phyloP scores from a whole-genome alignment of 2,888 invertebrate genomes.

The Diarsia dahlii region DNA sequence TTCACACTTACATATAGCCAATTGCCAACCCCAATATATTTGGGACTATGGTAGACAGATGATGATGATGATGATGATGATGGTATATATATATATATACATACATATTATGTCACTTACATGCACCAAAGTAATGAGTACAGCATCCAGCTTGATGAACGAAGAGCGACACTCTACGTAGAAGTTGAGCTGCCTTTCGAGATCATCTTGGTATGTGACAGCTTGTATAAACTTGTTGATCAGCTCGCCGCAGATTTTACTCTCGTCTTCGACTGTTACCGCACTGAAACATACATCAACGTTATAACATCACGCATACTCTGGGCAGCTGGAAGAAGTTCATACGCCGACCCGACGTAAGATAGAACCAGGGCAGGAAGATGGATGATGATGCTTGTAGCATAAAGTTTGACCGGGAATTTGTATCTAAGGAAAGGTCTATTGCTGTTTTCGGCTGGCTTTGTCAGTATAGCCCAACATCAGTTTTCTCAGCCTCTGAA shows the following conservation, averaged over 20 bases:
- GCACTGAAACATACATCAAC: slow-evolving; percentile 91
- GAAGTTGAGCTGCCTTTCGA: slow-evolving; percentile 97
- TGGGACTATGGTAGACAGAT: background rate
- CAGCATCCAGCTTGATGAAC: slow-evolving; percentile 97
- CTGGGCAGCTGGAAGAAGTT: too few species aligned
- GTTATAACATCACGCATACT: background rate
- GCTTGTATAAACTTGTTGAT: slow-evolving; percentile 95
- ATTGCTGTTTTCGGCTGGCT: background rate
- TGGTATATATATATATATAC: too few species aligned
- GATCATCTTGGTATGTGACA: slow-evolving; percentile 96
- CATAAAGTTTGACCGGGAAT: too few species aligned
- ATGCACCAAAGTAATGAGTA: slow-evolving; percentile 96
- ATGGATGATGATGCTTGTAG: too few species aligned
- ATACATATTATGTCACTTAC: slow-evolving; percentile 91
- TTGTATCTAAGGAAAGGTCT: background rate
- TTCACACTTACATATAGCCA: background rate
- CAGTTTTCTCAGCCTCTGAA: background rate
- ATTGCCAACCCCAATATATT: background rate
- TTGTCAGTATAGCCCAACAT: background rate
- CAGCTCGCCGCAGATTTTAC: slow-evolving; percentile 95
- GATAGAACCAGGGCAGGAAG: too few species aligned
- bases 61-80: background rate
- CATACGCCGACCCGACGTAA: background rate
- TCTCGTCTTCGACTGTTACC: slow-evolving; percentile 97
- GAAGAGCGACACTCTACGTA: slow-evolving; percentile 97